phyloP scores from a whole-genome alignment of 2,888 invertebrate species.

The Chironomus tentans region DNA sequence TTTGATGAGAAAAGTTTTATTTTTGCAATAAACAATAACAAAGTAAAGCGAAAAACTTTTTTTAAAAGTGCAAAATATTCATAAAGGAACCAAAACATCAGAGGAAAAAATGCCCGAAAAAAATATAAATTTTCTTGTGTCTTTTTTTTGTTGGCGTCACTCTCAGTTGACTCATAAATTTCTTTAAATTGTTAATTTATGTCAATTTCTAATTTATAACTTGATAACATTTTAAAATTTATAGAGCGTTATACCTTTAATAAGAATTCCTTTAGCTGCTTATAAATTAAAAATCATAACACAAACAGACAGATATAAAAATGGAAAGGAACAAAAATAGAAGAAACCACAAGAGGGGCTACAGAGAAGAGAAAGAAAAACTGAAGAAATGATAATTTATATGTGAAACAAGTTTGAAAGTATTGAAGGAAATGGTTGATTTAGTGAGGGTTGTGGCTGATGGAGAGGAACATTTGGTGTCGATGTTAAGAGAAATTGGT shows the following conservation, averaged over 20 bases:
- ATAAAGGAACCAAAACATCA: background rate
- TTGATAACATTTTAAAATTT: slow-evolving; percentile 18
- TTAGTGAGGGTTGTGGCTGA: too few relatives aligned
- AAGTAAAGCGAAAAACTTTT: background rate
- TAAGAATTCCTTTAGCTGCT: background rate
- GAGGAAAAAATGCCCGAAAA: background rate
- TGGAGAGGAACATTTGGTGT: too few relatives aligned
- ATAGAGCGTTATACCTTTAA: background rate
- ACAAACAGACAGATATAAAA: background rate
- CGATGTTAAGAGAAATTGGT: too few relatives aligned
- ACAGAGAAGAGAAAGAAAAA: background rate
- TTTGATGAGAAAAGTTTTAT: slow-evolving; percentile 5
- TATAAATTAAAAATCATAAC: slow-evolving; percentile 7
- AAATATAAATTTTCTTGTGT: background rate
- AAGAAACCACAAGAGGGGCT: background rate
- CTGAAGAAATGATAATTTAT: slow-evolving; percentile 18
- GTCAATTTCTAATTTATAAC: slow-evolving; percentile 20
- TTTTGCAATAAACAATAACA: too few relatives aligned
- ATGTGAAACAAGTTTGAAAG: slow-evolving; percentile 7
- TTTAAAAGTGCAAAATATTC: background rate
- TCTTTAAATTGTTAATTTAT: slow-evolving; percentile 8
- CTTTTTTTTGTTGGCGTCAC: background rate
- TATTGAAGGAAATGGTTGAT: background rate
- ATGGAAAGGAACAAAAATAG: background rate
- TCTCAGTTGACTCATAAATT: background rate